Conservation (phyloP, 2,888 invertebrate species). For the Tenthredo amoena region DNA sequence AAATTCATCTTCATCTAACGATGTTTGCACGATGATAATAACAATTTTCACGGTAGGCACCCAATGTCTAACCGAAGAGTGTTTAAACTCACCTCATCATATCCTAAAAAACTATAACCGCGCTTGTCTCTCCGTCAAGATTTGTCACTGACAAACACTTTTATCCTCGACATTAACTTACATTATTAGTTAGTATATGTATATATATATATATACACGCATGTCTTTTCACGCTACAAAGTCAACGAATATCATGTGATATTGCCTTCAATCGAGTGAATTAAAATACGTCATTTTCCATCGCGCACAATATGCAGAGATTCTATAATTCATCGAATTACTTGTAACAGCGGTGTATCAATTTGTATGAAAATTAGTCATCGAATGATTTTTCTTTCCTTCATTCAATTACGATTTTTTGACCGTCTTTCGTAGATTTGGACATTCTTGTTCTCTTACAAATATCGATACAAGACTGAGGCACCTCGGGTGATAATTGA, state of each 20-base stretch:
- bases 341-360: no score
- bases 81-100: background rate
- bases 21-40: background rate
- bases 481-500: no score
- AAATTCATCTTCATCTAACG: background rate
- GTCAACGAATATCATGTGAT: background rate
- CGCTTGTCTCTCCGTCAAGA: background rate
- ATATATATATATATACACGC: background rate
- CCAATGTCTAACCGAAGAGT: background rate
- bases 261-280: background rate
- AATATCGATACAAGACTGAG: no score
- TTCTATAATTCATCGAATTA: no score
- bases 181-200: no score
- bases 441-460: no score
- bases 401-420: no score
- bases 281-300: background rate
- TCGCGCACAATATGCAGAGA: background rate
- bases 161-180: background rate
- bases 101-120: background rate
- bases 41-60: background rate
- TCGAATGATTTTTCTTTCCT: no score
- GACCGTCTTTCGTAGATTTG: no score
- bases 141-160: background rate
- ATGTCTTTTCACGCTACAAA: background rate
- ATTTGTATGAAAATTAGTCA: no score